phyloP scores from a whole-genome alignment of 2,797 vertebrate species.

The Tadarida brasiliensis region DNA sequence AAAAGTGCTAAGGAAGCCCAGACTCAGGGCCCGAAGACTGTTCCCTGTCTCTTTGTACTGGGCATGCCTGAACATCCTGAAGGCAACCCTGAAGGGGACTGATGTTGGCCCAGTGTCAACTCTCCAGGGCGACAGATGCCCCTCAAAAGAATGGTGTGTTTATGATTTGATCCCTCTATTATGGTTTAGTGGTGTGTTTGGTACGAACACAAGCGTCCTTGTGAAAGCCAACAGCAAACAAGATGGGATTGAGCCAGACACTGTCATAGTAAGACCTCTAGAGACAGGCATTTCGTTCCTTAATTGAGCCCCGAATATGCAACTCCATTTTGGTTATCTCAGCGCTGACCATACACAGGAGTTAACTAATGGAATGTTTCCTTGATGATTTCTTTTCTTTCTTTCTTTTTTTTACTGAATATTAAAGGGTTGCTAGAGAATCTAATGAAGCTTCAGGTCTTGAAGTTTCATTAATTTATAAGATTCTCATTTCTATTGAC shows the following conservation, averaged over 20 bases:
- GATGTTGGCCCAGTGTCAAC: neutral
- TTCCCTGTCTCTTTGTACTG: neutral
- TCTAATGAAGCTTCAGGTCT: neutral
- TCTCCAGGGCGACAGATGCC: neutral
- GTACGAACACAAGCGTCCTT: neutral
- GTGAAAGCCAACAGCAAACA: neutral
- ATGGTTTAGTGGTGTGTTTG: neutral
- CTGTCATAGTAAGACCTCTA: neutral
- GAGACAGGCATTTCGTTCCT: neutral
- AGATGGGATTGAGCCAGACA: neutral
- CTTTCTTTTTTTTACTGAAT: neutral
- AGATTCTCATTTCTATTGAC: neutral
- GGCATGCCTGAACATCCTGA: neutral
- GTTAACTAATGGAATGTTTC: neutral
- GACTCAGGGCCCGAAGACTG: neutral
- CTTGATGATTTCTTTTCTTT: neutral
- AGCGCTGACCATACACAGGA: neutral
- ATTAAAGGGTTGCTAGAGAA: neutral
- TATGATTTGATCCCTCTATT: neutral
- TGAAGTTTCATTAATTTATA: neutral
- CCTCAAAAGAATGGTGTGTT: neutral
- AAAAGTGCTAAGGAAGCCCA: neutral
- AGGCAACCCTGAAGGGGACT: accelerated
- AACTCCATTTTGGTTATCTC: neutral
- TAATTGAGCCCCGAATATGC: neutral